Evolutionary conservation across 2,797 vertebrate genomes (phyloP), one percentile per base, ranked within the genome.

Genomic region (Mormyrops boulengeri): DNA sequence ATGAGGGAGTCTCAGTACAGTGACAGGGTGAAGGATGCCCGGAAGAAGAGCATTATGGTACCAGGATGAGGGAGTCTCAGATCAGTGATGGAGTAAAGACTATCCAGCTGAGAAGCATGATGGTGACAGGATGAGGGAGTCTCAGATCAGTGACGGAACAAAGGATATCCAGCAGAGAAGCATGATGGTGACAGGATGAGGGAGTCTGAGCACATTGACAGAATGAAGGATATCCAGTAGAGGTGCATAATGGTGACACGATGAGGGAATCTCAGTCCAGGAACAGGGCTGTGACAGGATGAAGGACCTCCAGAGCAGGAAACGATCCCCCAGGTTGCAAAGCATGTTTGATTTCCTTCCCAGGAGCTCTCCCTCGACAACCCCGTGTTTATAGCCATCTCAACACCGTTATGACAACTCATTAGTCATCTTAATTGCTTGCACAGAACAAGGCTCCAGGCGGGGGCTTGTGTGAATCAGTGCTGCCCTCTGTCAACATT

Each of bases 171-270:
- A n/a, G 77, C 2, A n/a, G 34, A 82, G 6, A 1, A 44, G 38
- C 4, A 82, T 17, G 6, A 44, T 44, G 17, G 38, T n/a, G 1
- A 82, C 38, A 41, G 38, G 77, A 47, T 82, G 77, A 82, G 77
- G 12, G 26, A 7, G 44, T 47, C 11, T 52, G 22, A 55, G 44
- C 19, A 34, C 4, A 34, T 11, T 88, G 44, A 49, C 44, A 44
- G 41, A n/a, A 34, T 60, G 87, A 94, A 93, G 93, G 92, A 94
- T 8, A 2, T 22, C 6, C 19, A 2, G 41, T 44, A 8, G 38
- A 82, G 19, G 4, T 3, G 0, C 38, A 44, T 19, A 9, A 82
- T 47, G 41, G 41, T 84, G 41, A 84, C 80, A 47, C 41, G 44
- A 49, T 84, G 80, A 84, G 5, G 77, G 44, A 49, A 17, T 47